Base-by-base conservation (phyloP, 2,888 invertebrate species). In the Melanotus villosus region DNA sequence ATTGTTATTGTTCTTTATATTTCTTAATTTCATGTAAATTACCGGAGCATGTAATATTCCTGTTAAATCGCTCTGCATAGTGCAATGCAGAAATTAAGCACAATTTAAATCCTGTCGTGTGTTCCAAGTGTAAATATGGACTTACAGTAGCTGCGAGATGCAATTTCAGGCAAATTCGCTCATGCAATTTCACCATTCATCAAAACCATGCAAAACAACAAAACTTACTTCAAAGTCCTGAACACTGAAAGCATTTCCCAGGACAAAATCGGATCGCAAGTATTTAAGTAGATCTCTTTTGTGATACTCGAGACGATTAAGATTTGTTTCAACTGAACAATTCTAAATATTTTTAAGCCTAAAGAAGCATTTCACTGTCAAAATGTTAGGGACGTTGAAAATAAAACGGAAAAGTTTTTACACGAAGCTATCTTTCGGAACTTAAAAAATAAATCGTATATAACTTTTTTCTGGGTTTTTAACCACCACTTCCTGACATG, bases 201-300 rank as follows among this genome's bases (percentile, higher is more conserved):
- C 54, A 64, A 64, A 64, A 19, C 34, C 62, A 62, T 50, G 50
- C 50, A 12, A 56, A 64, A 64, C 64, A 54, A 43, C 41, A 45
- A 56, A 64, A 54, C 54, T 54, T 54, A 19, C 19, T 65, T 56
- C 45, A 36, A 65, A 65, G 57, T 57, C 34, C 10, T 50, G 16
- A 14, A 23, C 34, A 10, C 64, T 50, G 19, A 59, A 59, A 52
- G 32, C 52, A 12, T 50, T 57, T 45, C 16, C 19, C 34, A 58
- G 43, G 18, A 66, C 59, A 60, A 59, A 58, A 66, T 66, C 59
- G 59, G 59, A 59, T 66, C 47, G 41, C 41, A 18, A 60, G 66
- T 60, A 60, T 66, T 66, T 66, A 66, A 59, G 52, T 18, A 43
- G 43, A 57, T 58, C 65, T 58, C 59, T 66, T 66, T 66, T 66